Percentiles rank a stretch among this genome's conserved stretches.
Evolutionary conservation across 2,888 invertebrate species (phyloP).

Genomic region (Pristionchus entomophagus): DNA sequence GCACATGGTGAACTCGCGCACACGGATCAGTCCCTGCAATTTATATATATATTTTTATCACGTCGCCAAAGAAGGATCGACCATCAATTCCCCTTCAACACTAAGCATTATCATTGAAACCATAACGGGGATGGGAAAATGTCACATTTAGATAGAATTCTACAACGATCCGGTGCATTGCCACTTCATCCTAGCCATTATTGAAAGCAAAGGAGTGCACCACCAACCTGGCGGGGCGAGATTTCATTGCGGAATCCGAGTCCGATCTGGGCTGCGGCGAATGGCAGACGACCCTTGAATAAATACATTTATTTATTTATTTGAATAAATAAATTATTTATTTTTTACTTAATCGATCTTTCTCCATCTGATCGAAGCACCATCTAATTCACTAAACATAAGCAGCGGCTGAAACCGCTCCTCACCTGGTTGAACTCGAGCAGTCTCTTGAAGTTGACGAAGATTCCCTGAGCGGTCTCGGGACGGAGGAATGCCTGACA

Average conservation of each 20-base stretch:
- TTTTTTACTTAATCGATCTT: no score
- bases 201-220: background rate
- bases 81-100: background rate
- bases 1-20: constrained; percentile 92
- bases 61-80: no score
- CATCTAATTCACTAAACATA: background rate
- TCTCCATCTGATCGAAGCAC: background rate
- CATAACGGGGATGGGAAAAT: no score
- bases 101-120: background rate
- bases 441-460: constrained; percentile 98
- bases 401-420: background rate
- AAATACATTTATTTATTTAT: background rate
- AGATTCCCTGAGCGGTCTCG: constrained; percentile 99
- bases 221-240: constrained; percentile 84
- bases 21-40: constrained; percentile 73
- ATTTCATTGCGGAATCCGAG: constrained; percentile 99
- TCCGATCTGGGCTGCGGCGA: constrained; percentile 98
- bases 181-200: no score
- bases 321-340: background rate
- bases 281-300: constrained; percentile 81
- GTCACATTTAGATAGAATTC: no score
- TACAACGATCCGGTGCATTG: no score
- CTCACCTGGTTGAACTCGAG: constrained; percentile 93
- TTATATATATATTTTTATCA: background rate
- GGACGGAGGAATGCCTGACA: constrained; percentile 86